Evolutionary conservation across 2,888 invertebrate genomes (phyloP).

Genomic region (Stratiomys singularior): DNA sequence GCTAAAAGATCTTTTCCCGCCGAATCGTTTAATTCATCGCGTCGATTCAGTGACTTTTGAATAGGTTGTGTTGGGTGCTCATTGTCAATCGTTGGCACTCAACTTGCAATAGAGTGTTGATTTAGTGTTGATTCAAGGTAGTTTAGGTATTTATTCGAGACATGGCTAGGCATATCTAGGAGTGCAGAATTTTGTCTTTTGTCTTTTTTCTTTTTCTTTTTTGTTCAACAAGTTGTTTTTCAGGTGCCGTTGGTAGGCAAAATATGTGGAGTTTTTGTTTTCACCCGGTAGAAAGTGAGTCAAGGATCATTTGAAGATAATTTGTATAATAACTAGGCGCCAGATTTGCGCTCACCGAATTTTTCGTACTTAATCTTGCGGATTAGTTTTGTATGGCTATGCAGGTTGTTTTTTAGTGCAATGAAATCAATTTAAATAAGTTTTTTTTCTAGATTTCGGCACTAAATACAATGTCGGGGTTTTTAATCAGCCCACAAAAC

Average conservation of each 20-base stretch:
- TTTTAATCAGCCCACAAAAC: no score
- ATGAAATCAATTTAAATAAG: no score
- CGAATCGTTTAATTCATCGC: neutral
- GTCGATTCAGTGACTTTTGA: conserved; percentile 1
- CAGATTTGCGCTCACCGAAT: no score
- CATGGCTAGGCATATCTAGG: neutral
- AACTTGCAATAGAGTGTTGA: neutral
- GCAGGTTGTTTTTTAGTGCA: no score
- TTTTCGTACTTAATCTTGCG: no score
- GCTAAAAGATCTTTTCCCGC: neutral
- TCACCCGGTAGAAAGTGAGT: neutral
- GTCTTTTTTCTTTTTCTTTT: no score
- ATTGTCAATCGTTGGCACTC: conserved; percentile 8
- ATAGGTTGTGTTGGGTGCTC: neutral
- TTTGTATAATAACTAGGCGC: neutral
- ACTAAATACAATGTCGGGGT: no score
- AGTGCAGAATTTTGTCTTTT: neutral
- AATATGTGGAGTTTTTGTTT: neutral
- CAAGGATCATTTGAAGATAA: neutral
- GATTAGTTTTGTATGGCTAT: no score
- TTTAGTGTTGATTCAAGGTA: conserved; percentile 7
- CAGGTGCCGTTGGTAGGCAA: neutral
- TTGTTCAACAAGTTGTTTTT: neutral
- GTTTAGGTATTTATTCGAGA: neutral
- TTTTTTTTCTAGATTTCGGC: no score